Conservation (phyloP, 2,888 invertebrate genomes). For the Tetropium fuscum region DNA sequence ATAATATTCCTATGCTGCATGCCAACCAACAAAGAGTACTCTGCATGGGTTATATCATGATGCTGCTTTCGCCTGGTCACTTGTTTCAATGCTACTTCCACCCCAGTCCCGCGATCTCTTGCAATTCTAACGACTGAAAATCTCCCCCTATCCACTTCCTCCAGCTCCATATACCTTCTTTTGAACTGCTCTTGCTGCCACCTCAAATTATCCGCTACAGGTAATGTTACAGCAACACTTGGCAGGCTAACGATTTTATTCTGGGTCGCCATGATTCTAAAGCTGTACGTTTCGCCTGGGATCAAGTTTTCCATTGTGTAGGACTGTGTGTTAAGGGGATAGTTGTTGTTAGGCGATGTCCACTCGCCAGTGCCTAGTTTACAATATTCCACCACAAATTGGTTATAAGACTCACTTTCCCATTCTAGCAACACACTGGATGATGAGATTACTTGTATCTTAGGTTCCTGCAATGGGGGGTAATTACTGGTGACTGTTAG, state of each 20-base stretch:
- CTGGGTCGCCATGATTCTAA: conserved; percentile 73
- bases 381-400: conserved; percentile 63
- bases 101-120: conserved; percentile 80
- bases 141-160: conserved; percentile 79
- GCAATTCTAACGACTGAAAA: conserved; percentile 80
- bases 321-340: conserved; percentile 65
- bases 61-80: conserved; percentile 72
- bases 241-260: conserved; percentile 74
- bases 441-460: conserved; percentile 70
- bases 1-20: conserved; percentile 79
- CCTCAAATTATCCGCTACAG: conserved; percentile 72
- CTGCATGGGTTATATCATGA: conserved; percentile 76
- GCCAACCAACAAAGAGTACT: conserved; percentile 77
- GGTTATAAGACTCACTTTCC: conserved; percentile 63
- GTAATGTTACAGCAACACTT: conserved; percentile 72
- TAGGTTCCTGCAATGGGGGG: conserved; percentile 67
- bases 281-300: conserved; percentile 78
- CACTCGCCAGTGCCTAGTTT: conserved; percentile 73
- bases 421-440: conserved; percentile 72
- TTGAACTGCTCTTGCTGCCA: conserved; percentile 79
- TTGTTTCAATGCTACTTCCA: conserved; percentile 83
- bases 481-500: conserved; percentile 70
- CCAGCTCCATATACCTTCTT: conserved; percentile 71
- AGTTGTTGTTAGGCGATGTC: conserved; percentile 69
- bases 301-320: conserved; percentile 70